These are phyloP conservation scores for Balaenoptera acutorostrata DNA, from an alignment of 2,113 vertebrate genomes.

Conservation along the genomic window DNA sequence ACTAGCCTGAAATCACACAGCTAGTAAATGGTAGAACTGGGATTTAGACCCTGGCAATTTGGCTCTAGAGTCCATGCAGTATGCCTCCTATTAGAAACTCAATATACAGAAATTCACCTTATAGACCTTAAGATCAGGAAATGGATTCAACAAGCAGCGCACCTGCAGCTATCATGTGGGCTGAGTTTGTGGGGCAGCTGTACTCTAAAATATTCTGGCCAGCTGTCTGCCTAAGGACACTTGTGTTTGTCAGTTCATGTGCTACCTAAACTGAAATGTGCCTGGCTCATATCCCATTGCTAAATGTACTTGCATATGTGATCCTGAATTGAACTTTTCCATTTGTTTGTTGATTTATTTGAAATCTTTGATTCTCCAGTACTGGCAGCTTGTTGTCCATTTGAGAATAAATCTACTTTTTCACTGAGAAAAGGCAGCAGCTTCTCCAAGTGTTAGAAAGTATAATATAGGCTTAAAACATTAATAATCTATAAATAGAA, in stretches of 20 bases:
- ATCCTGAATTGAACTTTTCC: neutral
- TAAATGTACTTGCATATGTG: neutral
- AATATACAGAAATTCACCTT: neutral
- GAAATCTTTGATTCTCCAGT: neutral
- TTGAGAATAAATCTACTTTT: neutral
- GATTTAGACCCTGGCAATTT: neutral
- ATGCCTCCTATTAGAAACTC: neutral
- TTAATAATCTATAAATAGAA: neutral
- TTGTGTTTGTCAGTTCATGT: neutral
- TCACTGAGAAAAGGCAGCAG: neutral
- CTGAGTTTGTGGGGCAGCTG: neutral
- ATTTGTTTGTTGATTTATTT: conserved; percentile 25
- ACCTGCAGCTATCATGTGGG: neutral
- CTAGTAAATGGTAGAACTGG: neutral
- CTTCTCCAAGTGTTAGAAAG: neutral
- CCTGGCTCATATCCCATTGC: neutral
- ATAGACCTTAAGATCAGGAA: neutral
- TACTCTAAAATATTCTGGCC: conserved; percentile 17
- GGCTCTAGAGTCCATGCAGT: neutral
- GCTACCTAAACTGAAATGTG: neutral
- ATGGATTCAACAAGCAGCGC: neutral
- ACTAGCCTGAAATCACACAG: neutral
- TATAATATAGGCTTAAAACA: neutral
- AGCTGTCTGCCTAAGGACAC: neutral
- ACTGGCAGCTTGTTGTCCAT: neutral